Evolutionary conservation across 2,113 vertebrate species (phyloP).

Genomic region (Butastur rufipennis): DNA sequence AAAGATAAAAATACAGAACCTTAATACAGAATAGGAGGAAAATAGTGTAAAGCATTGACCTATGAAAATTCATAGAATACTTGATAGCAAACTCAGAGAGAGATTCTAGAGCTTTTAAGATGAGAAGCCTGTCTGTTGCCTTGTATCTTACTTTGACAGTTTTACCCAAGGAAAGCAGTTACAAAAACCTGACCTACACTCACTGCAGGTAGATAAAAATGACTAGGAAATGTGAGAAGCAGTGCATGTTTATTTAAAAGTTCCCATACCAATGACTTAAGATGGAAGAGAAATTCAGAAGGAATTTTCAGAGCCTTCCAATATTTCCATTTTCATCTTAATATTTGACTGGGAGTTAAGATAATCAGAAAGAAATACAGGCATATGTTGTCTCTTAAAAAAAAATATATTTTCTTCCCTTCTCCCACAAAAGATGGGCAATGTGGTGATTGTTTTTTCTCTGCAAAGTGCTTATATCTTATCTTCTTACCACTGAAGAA

Average conservation of each 20-base stretch:
- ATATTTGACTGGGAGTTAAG: neutral
- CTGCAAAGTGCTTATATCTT: neutral
- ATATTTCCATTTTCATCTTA: neutral
- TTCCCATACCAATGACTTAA: neutral
- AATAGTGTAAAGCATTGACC: neutral
- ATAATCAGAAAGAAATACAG: neutral
- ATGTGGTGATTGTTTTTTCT: neutral
- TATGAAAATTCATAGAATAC: neutral
- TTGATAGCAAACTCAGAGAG: neutral
- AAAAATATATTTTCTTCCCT: neutral
- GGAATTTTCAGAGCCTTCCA: neutral
- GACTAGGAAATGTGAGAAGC: neutral
- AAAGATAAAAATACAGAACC: neutral
- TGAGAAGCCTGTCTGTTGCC: neutral
- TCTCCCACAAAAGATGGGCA: neutral
- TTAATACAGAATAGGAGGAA: neutral
- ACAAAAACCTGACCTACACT: neutral
- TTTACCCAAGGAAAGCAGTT: neutral
- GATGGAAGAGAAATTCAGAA: neutral
- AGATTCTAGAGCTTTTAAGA: neutral
- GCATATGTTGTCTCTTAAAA: neutral
- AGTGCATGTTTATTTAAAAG: neutral
- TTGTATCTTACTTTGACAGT: neutral
- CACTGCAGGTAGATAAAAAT: neutral
- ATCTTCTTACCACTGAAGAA: neutral